Evolutionary conservation across 2,888 invertebrate genomes (phyloP), one percentile per base, ranked within the genome.

Genomic region (Petrolisthes cinctipes): DNA sequence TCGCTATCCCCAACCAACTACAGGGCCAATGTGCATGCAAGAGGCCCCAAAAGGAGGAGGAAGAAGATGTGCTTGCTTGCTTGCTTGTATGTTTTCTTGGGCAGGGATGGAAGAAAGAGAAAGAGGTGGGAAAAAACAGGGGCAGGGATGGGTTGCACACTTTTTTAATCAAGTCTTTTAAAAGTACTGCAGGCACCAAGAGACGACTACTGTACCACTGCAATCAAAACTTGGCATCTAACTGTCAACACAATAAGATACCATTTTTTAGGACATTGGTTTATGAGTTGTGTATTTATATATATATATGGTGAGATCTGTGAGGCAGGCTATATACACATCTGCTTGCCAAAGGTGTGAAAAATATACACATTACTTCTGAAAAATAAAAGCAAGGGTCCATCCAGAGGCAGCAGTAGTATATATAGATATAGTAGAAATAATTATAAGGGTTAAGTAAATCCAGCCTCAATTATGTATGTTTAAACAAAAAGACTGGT

Each of bases 131-230:
- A 78, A 53, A 61, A 53, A 68, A 79, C 61, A 86, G 80, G 86
- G 66, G 37, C 20, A 17, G 81, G 82, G 68, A 37, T 20, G 56
- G 53, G 51, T 14, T 66, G 82, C 66, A 82, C 82, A 87, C 81
- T 73, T 76, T 56, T 78, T 56, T 83, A 79, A 84, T 75, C 79
- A 87, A 87, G 81, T 87, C 20, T 71, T 71, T 71, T 80, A 84
- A 83, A 37, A 37, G 37, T 37, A 37, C 37, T 80, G 83, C 83
- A 84, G 84, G 80, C 83, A 82, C 87, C 87, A 87, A 82, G 86
- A 82, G 81, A 68, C 86, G 81, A 86, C 81, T 76, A 86, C 82
- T 82, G 86, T 86, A 86, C 81, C 82, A 86, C 82, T 82, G 86
- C 82, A 82, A 86, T 71, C 81, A 86, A 86, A 86, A 71, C 84